A percentile compares a stretch with the other conserved stretches of the same genome.
Conservation (phyloP, 1,140 invertebrate species). For the Pentalonia nigronervosa region DNA sequence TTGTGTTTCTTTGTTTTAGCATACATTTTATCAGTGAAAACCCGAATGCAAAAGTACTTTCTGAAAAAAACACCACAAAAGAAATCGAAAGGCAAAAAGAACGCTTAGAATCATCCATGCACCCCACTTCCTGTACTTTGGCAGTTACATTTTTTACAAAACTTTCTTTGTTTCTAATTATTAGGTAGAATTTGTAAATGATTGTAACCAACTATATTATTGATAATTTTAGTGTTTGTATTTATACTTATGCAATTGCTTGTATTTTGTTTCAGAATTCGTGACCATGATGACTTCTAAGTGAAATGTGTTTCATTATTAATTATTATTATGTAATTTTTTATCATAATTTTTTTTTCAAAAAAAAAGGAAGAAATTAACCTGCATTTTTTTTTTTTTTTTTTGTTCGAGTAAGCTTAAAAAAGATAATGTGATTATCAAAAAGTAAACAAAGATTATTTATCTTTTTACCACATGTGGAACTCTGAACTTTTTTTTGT, state of each 20-base stretch:
- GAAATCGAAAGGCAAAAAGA: constrained; percentile 24
- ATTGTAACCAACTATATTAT: background rate
- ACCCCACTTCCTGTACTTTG: background rate
- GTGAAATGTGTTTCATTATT: constrained; percentile 68
- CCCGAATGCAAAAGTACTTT: background rate
- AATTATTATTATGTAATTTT: constrained; percentile 59
- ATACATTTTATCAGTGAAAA: constrained; percentile 32
- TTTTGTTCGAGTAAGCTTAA: constrained; percentile 55
- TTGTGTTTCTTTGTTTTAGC: constrained; percentile 41
- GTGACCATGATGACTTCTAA: constrained; percentile 99
- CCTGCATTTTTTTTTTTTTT: constrained; percentile 55
- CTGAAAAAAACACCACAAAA: background rate
- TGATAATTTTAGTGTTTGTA: background rate
- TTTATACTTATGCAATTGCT: constrained; percentile 13
- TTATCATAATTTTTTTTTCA: constrained; percentile 53
- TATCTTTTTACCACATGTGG: constrained; percentile 54
- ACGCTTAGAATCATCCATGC: background rate
- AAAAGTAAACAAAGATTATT: constrained; percentile 49
- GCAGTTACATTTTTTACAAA: background rate
- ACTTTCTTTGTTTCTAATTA: constrained; percentile 28
- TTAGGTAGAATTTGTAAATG: constrained; percentile 32
- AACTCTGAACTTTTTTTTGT: constrained; percentile 57
- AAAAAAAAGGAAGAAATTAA: constrained; percentile 56
- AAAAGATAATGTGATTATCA: constrained; percentile 50
- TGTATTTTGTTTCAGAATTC: constrained; percentile 84